A percentile compares a stretch with the other conserved stretches of the same genome.
Conservation (phyloP, 2,113 vertebrate genomes). For the Drymodes brunneopygia region DNA sequence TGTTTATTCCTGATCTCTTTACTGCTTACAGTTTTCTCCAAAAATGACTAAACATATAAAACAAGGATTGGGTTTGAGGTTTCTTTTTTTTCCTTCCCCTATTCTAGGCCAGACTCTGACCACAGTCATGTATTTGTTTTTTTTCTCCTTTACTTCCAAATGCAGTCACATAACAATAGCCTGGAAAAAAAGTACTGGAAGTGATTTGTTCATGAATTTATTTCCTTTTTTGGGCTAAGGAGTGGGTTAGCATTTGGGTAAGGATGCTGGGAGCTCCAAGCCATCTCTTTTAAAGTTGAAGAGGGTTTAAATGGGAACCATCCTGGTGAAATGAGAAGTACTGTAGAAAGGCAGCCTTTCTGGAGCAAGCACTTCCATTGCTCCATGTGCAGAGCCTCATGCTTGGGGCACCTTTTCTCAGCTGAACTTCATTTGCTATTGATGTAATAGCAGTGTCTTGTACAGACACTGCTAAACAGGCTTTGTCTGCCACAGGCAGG, state of each 20-base stretch:
- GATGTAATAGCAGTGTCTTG: neutral
- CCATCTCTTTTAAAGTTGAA: neutral
- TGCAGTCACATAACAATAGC: slow-evolving; percentile 52
- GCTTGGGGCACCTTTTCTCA: neutral
- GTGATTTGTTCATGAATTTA: slow-evolving; percentile 1
- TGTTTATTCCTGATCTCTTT: neutral
- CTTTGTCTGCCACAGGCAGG: neutral
- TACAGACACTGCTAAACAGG: neutral
- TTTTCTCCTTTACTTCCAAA: slow-evolving; percentile 37
- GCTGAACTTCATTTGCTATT: neutral
- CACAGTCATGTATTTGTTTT: slow-evolving; percentile 49
- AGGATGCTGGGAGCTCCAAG: neutral
- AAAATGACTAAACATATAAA: neutral
- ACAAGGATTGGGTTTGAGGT: neutral
- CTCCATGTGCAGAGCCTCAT: neutral
- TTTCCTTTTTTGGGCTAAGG: slow-evolving; percentile 55
- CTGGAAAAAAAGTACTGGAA: slow-evolving; percentile 18
- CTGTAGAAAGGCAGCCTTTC: neutral
- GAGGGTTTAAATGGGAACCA: neutral
- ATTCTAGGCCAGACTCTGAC: neutral
- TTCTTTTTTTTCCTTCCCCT: neutral
- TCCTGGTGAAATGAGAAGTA: neutral
- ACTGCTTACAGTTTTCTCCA: neutral
- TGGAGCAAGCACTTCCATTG: neutral
- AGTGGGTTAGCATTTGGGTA: neutral